These are phyloP conservation scores for Chrysopilus asiliformis DNA, from an alignment of 2,888 invertebrate genomes.

Conservation along the genomic window DNA sequence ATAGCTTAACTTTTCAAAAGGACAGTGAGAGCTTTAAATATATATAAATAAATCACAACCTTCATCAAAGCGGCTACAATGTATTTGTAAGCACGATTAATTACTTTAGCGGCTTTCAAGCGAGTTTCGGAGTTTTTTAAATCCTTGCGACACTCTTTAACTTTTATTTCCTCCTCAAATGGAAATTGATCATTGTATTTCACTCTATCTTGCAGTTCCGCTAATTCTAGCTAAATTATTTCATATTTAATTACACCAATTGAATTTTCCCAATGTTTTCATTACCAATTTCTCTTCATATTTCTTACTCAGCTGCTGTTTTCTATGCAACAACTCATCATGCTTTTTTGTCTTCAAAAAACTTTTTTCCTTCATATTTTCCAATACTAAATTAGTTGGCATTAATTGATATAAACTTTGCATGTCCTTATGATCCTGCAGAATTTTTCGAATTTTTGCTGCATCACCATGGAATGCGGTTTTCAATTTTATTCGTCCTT, in stretches of 20 bases:
- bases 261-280: not conserved
- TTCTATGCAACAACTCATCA: slow-evolving; percentile 26
- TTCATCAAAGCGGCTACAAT: slow-evolving; percentile 25
- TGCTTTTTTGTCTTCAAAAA: slow-evolving; percentile 32
- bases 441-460: slow-evolving; percentile 23
- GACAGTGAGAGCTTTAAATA: not conserved
- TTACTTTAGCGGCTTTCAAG: slow-evolving; percentile 27
- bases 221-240: slow-evolving; percentile 20
- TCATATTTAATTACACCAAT: not conserved
- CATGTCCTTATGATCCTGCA: slow-evolving; percentile 29
- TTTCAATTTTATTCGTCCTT: slow-evolving; percentile 27
- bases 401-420: slow-evolving; percentile 29
- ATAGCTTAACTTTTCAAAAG: too few species aligned
- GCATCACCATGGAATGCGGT: slow-evolving; percentile 23
- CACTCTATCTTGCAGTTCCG: slow-evolving; percentile 26
- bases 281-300: slow-evolving; percentile 25
- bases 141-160: slow-evolving; percentile 24
- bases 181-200: slow-evolving; percentile 28
- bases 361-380: slow-evolving; percentile 32
- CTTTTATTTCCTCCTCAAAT: slow-evolving; percentile 26
- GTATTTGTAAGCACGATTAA: slow-evolving; percentile 28
- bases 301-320: slow-evolving; percentile 20
- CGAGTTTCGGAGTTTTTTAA: slow-evolving; percentile 32
- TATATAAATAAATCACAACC: not conserved
- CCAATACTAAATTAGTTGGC: slow-evolving; percentile 28